Evolutionary conservation across 1,140 invertebrate species (phyloP).

Genomic region (Pogonomyrmex californicus): DNA sequence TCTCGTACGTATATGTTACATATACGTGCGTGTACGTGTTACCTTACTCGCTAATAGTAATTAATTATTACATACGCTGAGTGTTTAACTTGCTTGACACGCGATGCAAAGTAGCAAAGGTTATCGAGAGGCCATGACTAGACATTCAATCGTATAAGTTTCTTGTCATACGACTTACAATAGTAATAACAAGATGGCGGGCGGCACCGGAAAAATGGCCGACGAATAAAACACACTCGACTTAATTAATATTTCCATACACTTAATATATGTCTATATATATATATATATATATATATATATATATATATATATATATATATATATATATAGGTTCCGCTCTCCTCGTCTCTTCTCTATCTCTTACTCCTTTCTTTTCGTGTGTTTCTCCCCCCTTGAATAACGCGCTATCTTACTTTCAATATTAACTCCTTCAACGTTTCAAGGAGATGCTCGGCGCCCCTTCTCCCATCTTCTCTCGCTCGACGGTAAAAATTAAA

Average conservation of each 20-base stretch:
- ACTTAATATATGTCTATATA: constrained; percentile 13
- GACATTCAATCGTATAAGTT: constrained; percentile 85
- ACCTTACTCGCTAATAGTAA: constrained; percentile 48
- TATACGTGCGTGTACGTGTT: constrained; percentile 33
- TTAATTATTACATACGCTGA: constrained; percentile 65
- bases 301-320: no score
- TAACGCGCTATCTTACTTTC: constrained; percentile 73
- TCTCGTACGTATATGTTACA: constrained; percentile 40
- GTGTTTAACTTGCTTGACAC: constrained; percentile 74
- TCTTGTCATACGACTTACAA: constrained; percentile 79
- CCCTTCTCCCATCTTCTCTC: not conserved
- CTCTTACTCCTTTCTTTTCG: constrained; percentile 14
- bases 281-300: no score
- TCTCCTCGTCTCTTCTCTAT: not conserved
- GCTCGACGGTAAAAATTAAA: constrained; percentile 58
- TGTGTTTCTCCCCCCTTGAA: constrained; percentile 51
- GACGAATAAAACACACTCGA: constrained; percentile 84
- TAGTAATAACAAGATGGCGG: constrained; percentile 86
- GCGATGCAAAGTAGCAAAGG: constrained; percentile 81
- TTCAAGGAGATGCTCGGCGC: constrained; percentile 48
- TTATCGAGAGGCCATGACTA: constrained; percentile 87
- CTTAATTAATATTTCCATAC: constrained; percentile 71
- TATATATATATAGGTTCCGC: constrained; percentile 45
- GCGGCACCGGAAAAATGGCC: constrained; percentile 84
- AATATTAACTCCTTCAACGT: constrained; percentile 65